Evolutionary conservation across 1,140 invertebrate genomes (phyloP), one percentile per base, ranked within the genome.

Genomic region (Sarcophaga bullata): DNA sequence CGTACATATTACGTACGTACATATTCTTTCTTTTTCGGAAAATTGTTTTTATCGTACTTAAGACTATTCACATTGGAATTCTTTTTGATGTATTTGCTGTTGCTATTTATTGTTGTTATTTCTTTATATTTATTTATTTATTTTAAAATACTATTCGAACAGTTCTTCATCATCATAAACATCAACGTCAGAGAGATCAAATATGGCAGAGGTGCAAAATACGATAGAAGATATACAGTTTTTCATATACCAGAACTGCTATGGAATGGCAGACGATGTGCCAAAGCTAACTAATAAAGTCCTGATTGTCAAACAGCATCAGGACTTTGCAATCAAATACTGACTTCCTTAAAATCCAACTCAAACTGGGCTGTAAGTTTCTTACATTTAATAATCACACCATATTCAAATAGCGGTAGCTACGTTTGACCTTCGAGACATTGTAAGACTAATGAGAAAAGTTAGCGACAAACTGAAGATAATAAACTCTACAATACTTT

Each of bases 131-230:
- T 49, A 50, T 78, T 52, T 78, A 50, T 50, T 1, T 37, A 11
- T 49, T 78, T 49, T 50, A 52, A 52, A 78, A 47, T 15, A 13
- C 25, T 10, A 75, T 19, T 73, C 73, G 47, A 75, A 78, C 75
- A 50, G 75, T 50, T 50, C 75, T 50, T 78, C 75, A 78, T 78
- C 48, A 78, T 17, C 9, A 48, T n/a, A 25, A 52, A 37, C 62
- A 72, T 9, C 62, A 72, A 72, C 37, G 46, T 47, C 19, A 73
- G 15, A 78, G 50, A 78, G 75, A 78, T 78, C 75, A 52, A 78
- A 78, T 78, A 50, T n/a, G 48, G 15, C 73, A 48, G 25, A 37
- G 48, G n/a, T 76, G 48, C n/a, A 76, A 47, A 72, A 72, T 72
- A 19, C 10, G 62, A 72, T 72, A 8, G 25, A 37, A 37, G 25